Base-by-base conservation (phyloP, 2,113 vertebrate genomes). In the Nerophis lumbriciformis region DNA sequence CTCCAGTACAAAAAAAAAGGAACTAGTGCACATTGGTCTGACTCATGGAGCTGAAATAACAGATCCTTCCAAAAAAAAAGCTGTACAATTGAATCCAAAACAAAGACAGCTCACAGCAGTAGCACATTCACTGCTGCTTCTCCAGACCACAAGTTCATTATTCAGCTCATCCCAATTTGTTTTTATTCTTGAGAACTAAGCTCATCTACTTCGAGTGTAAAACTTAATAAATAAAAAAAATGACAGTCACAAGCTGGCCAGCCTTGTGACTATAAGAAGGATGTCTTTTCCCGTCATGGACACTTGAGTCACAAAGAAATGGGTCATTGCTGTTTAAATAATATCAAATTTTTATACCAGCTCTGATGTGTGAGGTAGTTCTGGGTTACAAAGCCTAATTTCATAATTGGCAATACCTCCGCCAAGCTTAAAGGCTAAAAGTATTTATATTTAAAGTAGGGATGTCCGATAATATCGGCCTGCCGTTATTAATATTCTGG, bases 321-420 rank as follows among this genome's bases (percentile, higher is more conserved):
- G 53, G 59, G 55, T 72, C 61, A 52, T 69, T 36, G 53, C 44
- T 49, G 35, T 61, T 66, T 6, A 36, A 68, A 36, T 53, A 56
- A 69, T 14, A 65, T 58, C 48, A 59, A 56, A 69, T 9, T 42
- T 69, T 42, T 47, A 54, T 73, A 73, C 58, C 28, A 53, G 70
- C 53, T 60, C 44, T 1, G 63, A 62, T 67, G 21, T 10, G 55
- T 80, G 79, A 85, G 76, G 67, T 83, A 77, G 72, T 50, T 71
- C 44, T n/a, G 63, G 69, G 62, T 63, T 48, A 56, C 70, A 55
- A 21, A 12, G 10, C 36, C 2, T 38, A 21, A 13, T 21, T 57
- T 42, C 5, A 39, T 5, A 1, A 56, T 15, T 6, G 14, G 4
- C 37, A 11, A 39, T 11, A 44, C 10, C 10, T 44, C 42, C 9